Base-by-base conservation (phyloP, 2,888 invertebrate species). In the Calliphora vomitoria region DNA sequence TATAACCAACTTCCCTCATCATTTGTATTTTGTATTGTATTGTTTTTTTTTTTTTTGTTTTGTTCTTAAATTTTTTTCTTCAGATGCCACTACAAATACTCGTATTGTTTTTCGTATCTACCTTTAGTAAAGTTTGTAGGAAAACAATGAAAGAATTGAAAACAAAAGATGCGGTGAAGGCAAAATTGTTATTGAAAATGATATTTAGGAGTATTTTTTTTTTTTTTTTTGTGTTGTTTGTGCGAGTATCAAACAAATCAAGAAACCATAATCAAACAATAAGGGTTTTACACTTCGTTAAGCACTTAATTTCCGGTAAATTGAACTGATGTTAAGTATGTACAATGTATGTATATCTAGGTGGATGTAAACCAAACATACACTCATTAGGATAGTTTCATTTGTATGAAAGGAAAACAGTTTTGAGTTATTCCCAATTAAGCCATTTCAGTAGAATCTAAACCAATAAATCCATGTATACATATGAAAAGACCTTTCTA, bases 271-370 rank as follows among this genome's bases (percentile, higher is more conserved):
- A 82, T 69, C 69, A 83, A 78, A 78, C 83, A 72, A 74, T 58
- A 72, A 11, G 60, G 68, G 68, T 71, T 74, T 85, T 87, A 82
- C 81, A 81, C 78, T 68, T 83, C 88, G 72, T 88, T 88, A 76
- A 82, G 78, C 76, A 85, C 60, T 87, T 87, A 85, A 88, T 87
- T 87, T 88, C 85, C 87, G 85, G 68, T 76, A 80, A 85, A 88
- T 82, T 71, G 50, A 71, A 80, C 50, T 25, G 69, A 79, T 58
- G 53, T 41, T 44, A 44, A 44, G 44, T 44, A 44, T 44, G 41
- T 41, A 10, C 11, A 18, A 69, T 18, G 69, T 72, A 18, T 38
- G 53, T 38, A 69, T 31, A n/a, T 5, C 18, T 44, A 66, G 4
- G 5, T 50, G 20, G 18, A 35, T 35, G 35, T 35, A 35, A 35